Evolutionary conservation across 2,113 vertebrate genomes (phyloP), one percentile per base, ranked within the genome.

Genomic region (Stictonetta naevosa): DNA sequence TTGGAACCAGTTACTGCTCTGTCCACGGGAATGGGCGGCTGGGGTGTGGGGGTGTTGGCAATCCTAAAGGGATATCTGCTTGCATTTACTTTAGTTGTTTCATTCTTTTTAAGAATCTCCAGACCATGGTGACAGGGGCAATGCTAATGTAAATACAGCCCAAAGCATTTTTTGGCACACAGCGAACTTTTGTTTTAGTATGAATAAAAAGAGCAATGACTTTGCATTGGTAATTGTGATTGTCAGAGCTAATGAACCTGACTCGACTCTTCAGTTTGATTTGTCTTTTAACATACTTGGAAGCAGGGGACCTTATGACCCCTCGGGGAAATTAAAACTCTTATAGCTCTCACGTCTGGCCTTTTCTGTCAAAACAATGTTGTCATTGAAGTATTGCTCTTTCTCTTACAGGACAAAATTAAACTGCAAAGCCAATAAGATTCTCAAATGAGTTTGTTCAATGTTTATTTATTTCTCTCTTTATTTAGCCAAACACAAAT

Each of bases 281-380:
- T 86, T 95, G 68, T 92, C 84, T 92, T 90, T 96, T 94, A 94
- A 85, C 62, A 42, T 72, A 85, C 36, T 95, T 87, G 28, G 82
- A 93, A 94, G 52, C 77, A 77, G 55, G 73, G 29, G 87, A 93
- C 86, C 89, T 96, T 88, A 72, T 85, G 83, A 94, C 93, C 86
- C 83, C 38, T 94, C 34, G 31, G 87, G 83, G 93, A 97, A 95
- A 96, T 96, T 95, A 96, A 95, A 95, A 76, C 46, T 88, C 90
- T 90, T 93, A 82, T 86, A 95, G 48, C 31, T 93, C 75, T 91
- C 80, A 64, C n/a, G 22, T 82, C 93, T 94, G 72, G 81, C 13
- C 62, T 58, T 66, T 91, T 82, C 58, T 85, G 73, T 86, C 92
- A 90, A 94, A 94, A 85, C 59, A 77, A 71, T 93, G 64, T 31